Evolutionary conservation across 2,888 invertebrate species (phyloP).

Genomic region (Lasioglossum calceatum): DNA sequence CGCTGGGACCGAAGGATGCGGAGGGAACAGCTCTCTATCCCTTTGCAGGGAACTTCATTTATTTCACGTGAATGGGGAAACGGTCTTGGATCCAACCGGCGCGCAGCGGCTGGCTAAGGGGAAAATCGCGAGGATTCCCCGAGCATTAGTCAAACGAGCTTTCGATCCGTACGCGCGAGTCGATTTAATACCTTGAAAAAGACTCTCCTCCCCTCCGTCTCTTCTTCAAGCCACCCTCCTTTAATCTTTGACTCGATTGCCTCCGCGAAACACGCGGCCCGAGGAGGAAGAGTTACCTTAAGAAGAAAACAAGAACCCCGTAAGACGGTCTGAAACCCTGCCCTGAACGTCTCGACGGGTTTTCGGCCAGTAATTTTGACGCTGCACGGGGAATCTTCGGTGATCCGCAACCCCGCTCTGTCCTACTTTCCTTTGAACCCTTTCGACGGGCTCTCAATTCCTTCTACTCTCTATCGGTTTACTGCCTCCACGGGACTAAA

Average conservation of each 20-base stretch:
- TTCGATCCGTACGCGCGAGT: constrained; percentile 12
- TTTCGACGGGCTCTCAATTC: constrained; percentile 6
- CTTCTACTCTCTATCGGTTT: constrained; percentile 28
- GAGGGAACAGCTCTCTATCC: constrained; percentile 22
- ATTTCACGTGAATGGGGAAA: constrained; percentile 50
- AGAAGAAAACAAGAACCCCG: constrained; percentile 29
- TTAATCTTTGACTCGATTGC: constrained; percentile 49
- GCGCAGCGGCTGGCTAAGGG: background rate
- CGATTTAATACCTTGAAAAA: constrained; percentile 23
- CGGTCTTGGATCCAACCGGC: constrained; percentile 17
- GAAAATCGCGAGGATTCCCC: constrained; percentile 30
- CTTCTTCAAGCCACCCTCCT: background rate
- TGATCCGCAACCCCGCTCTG: constrained; percentile 53
- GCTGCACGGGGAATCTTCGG: constrained; percentile 41
- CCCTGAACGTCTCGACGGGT: background rate
- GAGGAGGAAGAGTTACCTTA: background rate
- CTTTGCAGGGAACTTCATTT: constrained; percentile 48
- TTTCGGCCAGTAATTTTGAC: constrained; percentile 49
- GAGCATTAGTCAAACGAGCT: constrained; percentile 49
- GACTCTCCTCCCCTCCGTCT: background rate
- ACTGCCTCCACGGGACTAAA: constrained; percentile 16
- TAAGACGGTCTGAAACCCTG: constrained; percentile 22
- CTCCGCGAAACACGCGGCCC: constrained; percentile 1
- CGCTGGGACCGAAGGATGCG: constrained; percentile 25
- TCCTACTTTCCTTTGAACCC: constrained; percentile 59